Base-by-base conservation (phyloP, 2,113 vertebrate species). In the Piprites chloris region DNA sequence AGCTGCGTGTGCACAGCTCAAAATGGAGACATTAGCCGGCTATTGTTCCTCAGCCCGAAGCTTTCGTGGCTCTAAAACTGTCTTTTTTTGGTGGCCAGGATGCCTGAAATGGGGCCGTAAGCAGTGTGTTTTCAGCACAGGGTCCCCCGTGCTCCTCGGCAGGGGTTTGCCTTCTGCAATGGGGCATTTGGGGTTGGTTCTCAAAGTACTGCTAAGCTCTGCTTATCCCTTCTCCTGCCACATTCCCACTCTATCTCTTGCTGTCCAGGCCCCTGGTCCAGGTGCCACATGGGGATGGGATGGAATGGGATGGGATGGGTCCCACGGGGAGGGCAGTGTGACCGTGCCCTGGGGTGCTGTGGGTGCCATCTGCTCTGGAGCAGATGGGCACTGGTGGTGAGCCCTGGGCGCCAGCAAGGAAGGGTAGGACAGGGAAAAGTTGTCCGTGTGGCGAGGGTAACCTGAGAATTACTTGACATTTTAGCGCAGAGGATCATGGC, bases 341-440 rank as follows among this genome's bases (percentile, higher is more conserved):
- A 9, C 65, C 19, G 6, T 65, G 37, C 16, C 39, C 44, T 9
- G 4, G 26, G 73, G 89, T 33, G 65, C 53, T 95, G 96, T 69
- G 2, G 6, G 47, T 73, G 42, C 94, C 61, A 53, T 93, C 95
- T 97, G 97, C 61, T 22, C 3, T 44, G 88, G 93, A 97, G 88
- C 97, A 98, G 98, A 63, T 96, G 97, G 97, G 72, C 2, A 17
- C 90, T 46, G 96, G 95, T 72, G 77, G 27, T 46, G 86, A 71
- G 61, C 61, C 47, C 68, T 55, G 0, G 1, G 63, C 1, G 0
- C 41, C 32, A 1, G 7, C 12, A 3, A 3, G 35, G 63, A 41
- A 17, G 69, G 78, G 92, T 18, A 3, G 20, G 93, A 28, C 0
- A 27, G 68, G 82, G 33, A 32, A 16, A 21, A 77, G 35, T 22